phyloP scores from a whole-genome alignment of 1,140 invertebrate genomes.

The Pomacea maculata region DNA sequence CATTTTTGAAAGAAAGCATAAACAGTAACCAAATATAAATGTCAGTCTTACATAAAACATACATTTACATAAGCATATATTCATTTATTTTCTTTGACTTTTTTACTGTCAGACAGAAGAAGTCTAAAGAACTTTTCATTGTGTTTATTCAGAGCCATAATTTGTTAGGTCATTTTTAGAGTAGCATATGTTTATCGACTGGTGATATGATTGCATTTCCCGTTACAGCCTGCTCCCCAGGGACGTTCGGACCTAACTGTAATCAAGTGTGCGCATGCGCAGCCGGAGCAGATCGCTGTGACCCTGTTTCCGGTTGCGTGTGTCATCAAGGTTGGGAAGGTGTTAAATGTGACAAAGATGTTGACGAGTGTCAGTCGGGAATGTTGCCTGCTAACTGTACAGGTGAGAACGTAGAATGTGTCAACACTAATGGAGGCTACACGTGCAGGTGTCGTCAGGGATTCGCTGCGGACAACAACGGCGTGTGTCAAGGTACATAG shows the following conservation, averaged over 20 bases:
- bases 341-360: slow-evolving; percentile 25
- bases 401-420: slow-evolving; percentile 11
- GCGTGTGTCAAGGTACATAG: not conserved
- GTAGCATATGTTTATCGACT: no score
- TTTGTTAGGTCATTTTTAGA: no score
- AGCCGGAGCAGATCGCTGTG: slow-evolving; percentile 18
- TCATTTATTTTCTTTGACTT: no score
- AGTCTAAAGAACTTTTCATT: no score
- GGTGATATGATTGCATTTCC: no score
- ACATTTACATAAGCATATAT: no score
- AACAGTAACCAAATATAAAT: no score
- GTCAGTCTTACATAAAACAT: no score
- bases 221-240: slow-evolving; percentile 17
- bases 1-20: no score
- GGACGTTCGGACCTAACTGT: slow-evolving; percentile 30
- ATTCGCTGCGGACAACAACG: not conserved
- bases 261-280: slow-evolving; percentile 20
- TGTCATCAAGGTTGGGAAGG: slow-evolving; percentile 37
- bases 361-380: slow-evolving; percentile 21
- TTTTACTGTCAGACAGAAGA: no score
- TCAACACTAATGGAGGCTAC: slow-evolving; percentile 30
- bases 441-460: slow-evolving; percentile 24
- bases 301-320: slow-evolving; percentile 29
- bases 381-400: slow-evolving; percentile 12
- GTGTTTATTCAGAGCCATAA: no score